Base-by-base conservation (phyloP, 1,140 invertebrate species). In the Trachymyrmex cornetzi region DNA sequence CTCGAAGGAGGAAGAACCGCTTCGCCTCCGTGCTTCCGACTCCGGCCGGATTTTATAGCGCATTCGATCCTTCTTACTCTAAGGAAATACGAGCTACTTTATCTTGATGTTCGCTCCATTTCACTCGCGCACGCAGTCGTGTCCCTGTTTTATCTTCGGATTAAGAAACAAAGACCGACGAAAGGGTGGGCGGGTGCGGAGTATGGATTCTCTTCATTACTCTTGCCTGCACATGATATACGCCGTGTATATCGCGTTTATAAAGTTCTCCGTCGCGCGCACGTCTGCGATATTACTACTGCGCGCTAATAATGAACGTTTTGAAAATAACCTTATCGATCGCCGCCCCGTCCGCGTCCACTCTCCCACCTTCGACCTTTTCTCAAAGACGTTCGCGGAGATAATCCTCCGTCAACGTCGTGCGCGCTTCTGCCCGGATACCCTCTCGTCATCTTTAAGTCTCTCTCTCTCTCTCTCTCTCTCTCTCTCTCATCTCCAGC, bases 51-150 rank as follows among this genome's bases (percentile, higher is more conserved):
- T 89, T 92, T 92, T 92, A 91, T 91, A 89, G 81, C 81, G 74
- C 87, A 86, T 89, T 93, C 88, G 88, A 92, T 93, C 88, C 90
- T 93, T 92, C 90, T 92, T 93, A 90, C 85, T 87, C 87, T 66
- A 59, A 82, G 81, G 77, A 91, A 90, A 89, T 88, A 88, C 90
- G 91, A 91, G 85, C 85, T 90, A 90, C 85, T 92, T 92, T 92
- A 92, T 93, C 90, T 90, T 91, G 91, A 93, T 91, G 88, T 87
- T 89, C 88, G 82, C 80, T 74, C 86, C 91, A 91, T 91, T 92
- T 90, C 88, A 77, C 86, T 89, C 69, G 89, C 81, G 69, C 86
- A 90, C 79, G 85, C 88, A 92, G 79, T 79, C 87, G 82, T 88
- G 85, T 88, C 64, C 67, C 86, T 88, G 89, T 88, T 91, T 92